A percentile compares a stretch with the other conserved stretches of the same genome.
Conservation (phyloP, 2,888 invertebrate genomes). For the Brachyptera risi region DNA sequence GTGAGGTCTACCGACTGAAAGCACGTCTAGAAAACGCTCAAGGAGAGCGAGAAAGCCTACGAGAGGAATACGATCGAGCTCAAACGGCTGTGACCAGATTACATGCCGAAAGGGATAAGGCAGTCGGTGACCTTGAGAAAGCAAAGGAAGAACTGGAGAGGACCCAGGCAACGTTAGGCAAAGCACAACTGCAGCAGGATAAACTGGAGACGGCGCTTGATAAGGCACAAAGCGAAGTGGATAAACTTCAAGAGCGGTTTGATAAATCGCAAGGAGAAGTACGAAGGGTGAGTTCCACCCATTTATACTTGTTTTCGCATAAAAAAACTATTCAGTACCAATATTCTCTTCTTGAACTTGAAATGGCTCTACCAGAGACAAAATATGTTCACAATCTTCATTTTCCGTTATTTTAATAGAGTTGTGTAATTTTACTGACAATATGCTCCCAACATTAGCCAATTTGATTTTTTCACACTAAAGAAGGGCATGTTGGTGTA, state of each 20-base stretch:
- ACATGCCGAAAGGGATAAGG: slow-evolving; percentile 84
- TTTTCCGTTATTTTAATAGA: too few species aligned
- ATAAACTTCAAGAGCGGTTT: slow-evolving; percentile 82
- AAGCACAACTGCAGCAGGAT: slow-evolving; percentile 87
- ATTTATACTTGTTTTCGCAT: too few species aligned
- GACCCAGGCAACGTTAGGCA: slow-evolving; percentile 83
- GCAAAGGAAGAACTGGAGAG: slow-evolving; percentile 83
- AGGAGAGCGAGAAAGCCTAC: slow-evolving; percentile 87
- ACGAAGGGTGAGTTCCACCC: slow-evolving; percentile 61
- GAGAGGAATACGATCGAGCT: slow-evolving; percentile 86
- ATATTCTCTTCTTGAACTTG: too few species aligned
- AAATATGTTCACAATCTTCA: background rate
- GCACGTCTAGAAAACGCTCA: slow-evolving; percentile 93
- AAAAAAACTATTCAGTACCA: too few species aligned
- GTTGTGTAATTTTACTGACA: too few species aligned
- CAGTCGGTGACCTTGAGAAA: slow-evolving; percentile 79
- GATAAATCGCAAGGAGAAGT: slow-evolving; percentile 80
- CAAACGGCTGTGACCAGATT: slow-evolving; percentile 79
- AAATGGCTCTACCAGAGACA: too few species aligned
- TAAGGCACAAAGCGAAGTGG: slow-evolving; percentile 85
- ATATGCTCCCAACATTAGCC: too few species aligned
- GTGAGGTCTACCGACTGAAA: slow-evolving; percentile 90
- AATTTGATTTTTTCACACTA: too few species aligned
- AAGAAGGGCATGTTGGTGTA: too few species aligned
- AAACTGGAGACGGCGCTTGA: slow-evolving; percentile 85